Conservation (phyloP, 2,113 vertebrate genomes). For the Silurus meridionalis region DNA sequence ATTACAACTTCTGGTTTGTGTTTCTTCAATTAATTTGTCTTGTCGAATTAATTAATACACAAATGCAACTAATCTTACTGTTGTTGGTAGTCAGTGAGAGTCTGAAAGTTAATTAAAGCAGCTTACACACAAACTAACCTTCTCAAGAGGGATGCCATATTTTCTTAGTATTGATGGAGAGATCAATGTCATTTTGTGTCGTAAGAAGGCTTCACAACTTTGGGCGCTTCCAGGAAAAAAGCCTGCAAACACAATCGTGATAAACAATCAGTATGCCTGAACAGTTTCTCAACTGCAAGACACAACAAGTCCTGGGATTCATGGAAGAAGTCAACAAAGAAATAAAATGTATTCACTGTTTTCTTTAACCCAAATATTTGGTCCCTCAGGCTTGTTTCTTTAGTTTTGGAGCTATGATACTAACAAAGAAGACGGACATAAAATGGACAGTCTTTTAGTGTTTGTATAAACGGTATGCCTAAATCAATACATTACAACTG, state of each 20-base stretch:
- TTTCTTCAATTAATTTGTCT: neutral
- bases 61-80: neutral
- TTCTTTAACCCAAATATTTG: neutral
- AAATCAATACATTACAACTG: neutral
- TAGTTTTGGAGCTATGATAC: neutral
- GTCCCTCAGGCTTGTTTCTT: neutral
- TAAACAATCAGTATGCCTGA: neutral
- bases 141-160: constrained; percentile 93
- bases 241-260: constrained; percentile 70
- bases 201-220: constrained; percentile 94
- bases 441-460: neutral
- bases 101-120: neutral
- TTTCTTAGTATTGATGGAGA: constrained; percentile 96
- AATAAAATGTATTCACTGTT: neutral
- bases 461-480: neutral
- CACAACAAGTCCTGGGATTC: neutral
- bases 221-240: constrained; percentile 98
- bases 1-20: neutral
- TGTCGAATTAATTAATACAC: neutral
- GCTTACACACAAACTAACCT: constrained; percentile 71
- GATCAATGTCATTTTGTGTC: constrained; percentile 98
- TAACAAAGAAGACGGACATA: neutral
- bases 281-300: neutral
- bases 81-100: neutral
- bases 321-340: neutral